Percentiles rank a stretch among this genome's conserved stretches.
Evolutionary conservation across 2,797 vertebrate genomes (phyloP).

Genomic region (Bryconaethiops microstoma): DNA sequence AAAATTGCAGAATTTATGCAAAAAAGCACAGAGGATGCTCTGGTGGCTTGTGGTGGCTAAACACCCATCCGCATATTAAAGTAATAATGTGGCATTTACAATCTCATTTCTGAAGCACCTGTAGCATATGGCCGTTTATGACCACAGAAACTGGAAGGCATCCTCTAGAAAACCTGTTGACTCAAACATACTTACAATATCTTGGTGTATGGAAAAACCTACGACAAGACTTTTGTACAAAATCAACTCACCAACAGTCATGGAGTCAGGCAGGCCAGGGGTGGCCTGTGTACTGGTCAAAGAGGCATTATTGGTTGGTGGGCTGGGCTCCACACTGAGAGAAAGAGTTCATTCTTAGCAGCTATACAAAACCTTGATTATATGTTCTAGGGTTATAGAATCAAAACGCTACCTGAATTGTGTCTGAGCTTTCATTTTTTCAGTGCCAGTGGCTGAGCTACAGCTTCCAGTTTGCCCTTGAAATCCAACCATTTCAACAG

Average conservation of each 20-base stretch:
- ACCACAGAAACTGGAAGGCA: too few species aligned
- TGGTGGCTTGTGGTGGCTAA: too few species aligned
- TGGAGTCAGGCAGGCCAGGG: slow-evolving; percentile 85
- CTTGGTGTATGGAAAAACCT: too few species aligned
- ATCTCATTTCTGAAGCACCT: too few species aligned
- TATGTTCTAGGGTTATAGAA: slow-evolving; percentile 59
- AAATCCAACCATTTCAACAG: slow-evolving; percentile 79
- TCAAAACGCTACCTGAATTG: slow-evolving; percentile 78
- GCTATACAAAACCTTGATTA: slow-evolving; percentile 54
- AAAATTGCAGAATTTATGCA: too few species aligned
- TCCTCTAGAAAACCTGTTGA: too few species aligned
- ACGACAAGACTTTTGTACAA: not conserved
- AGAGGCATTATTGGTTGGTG: slow-evolving; percentile 69
- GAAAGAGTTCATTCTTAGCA: slow-evolving; percentile 23
- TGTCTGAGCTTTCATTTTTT: slow-evolving; percentile 73
- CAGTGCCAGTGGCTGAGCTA: slow-evolving; percentile 65
- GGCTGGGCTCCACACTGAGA: slow-evolving; percentile 84
- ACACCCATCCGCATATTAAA: too few species aligned
- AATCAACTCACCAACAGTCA: slow-evolving; percentile 88
- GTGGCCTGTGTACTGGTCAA: slow-evolving; percentile 76
- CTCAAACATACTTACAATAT: too few species aligned
- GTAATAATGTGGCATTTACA: too few species aligned
- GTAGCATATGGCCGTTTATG: too few species aligned
- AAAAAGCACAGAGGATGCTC: too few species aligned
- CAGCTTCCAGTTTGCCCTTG: slow-evolving; percentile 72